Percentiles rank a stretch among this genome's conserved stretches.
Evolutionary conservation across 2,888 invertebrate species (phyloP).

Genomic region (Lamellibrachia columna): DNA sequence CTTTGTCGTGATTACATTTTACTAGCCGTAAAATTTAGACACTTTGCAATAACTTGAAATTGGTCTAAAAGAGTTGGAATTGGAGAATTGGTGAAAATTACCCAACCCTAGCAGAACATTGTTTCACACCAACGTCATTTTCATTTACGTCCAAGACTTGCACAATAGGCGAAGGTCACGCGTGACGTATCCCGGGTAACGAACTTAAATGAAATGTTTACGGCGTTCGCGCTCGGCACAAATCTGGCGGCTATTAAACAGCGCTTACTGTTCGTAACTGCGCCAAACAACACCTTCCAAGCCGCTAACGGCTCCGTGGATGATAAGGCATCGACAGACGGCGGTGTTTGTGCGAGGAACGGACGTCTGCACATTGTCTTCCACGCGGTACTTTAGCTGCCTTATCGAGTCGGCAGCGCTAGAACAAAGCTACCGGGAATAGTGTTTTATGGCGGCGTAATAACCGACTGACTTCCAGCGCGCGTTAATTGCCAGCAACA

Average conservation of each 20-base stretch:
- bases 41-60: too few relatives aligned
- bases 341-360: not conserved
- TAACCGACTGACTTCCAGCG: not conserved
- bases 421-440: not conserved
- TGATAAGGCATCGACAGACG: not conserved
- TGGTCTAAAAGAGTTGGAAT: too few relatives aligned
- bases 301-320: not conserved
- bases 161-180: too few relatives aligned
- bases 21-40: too few relatives aligned
- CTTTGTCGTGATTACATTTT: too few relatives aligned
- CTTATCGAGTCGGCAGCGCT: not conserved
- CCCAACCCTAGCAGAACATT: too few relatives aligned
- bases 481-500: not conserved
- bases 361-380: not conserved
- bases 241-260: not conserved
- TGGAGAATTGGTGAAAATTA: too few relatives aligned
- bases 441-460: constrained; percentile 9
- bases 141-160: too few relatives aligned
- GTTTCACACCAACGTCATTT: too few relatives aligned
- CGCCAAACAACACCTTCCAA: not conserved
- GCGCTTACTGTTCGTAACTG: not conserved
- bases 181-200: too few relatives aligned
- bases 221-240: too few relatives aligned
- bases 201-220: too few relatives aligned
- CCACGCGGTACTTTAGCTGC: not conserved